phyloP scores from a whole-genome alignment of 2,888 invertebrate genomes.

The Lycophotia porphyrea region DNA sequence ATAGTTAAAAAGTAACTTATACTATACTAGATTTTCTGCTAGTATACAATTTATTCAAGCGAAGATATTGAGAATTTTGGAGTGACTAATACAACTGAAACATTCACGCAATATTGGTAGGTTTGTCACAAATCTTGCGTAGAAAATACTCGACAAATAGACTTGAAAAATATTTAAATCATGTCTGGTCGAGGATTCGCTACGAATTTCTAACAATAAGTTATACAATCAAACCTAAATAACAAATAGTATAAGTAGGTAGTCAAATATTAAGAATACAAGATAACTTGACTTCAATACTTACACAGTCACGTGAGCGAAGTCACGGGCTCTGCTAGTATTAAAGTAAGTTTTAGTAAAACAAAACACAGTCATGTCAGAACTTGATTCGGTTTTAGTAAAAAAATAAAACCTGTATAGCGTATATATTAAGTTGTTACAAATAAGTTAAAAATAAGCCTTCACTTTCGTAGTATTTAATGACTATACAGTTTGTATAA shows the following conservation, averaged over 20 bases:
- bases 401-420: neutral
- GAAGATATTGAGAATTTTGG: neutral
- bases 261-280: neutral
- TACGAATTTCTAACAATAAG: neutral
- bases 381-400: neutral
- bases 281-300: neutral
- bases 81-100: neutral
- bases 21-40: neutral
- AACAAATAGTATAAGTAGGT: neutral
- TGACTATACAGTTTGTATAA: neutral
- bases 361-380: neutral
- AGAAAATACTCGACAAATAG: neutral
- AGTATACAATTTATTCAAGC: neutral
- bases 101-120: neutral
- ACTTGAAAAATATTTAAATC: neutral
- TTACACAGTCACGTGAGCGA: neutral
- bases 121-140: neutral
- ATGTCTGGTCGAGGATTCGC: neutral
- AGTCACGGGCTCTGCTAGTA: neutral
- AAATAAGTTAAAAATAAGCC: conserved; percentile 18
- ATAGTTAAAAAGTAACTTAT: neutral
- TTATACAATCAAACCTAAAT: neutral
- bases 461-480: neutral
- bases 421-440: neutral
- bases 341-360: neutral